Percentiles rank a stretch among this genome's conserved stretches.
phyloP scores from a whole-genome alignment of 1,140 invertebrate genomes.

The Sitophilus oryzae region DNA sequence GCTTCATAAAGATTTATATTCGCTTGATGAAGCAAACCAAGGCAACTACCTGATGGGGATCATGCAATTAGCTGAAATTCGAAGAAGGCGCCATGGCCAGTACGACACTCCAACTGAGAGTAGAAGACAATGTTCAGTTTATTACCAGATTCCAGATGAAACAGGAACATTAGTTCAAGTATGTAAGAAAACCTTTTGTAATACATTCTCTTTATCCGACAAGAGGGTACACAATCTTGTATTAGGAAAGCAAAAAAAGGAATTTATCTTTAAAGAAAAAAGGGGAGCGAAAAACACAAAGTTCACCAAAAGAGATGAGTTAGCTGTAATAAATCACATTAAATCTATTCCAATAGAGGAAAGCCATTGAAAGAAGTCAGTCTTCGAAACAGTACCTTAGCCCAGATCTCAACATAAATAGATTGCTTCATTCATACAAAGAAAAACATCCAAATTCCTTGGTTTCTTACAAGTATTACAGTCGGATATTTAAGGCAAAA shows the following conservation, averaged over 20 bases:
- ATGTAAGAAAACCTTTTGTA: conserved; percentile 13
- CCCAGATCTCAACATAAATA: conserved; percentile 8
- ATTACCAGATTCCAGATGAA: conserved; percentile 8
- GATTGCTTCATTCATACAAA: not conserved
- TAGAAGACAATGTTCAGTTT: conserved; percentile 6
- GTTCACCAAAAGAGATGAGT: not conserved
- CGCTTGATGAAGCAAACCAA: not conserved
- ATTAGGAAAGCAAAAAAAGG: conserved; percentile 1
- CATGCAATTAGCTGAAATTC: not conserved
- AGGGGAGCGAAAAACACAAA: not conserved
- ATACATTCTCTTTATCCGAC: conserved; percentile 10
- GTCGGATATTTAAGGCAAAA: conserved; percentile 11
- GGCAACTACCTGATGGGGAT: not conserved
- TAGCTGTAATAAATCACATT: conserved; percentile 1
- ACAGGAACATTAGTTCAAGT: conserved; percentile 6
- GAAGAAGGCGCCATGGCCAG: not conserved
- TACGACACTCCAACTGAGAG: not conserved
- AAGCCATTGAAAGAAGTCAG: conserved; percentile 1
- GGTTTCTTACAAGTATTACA: conserved; percentile 5
- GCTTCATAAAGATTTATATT: not conserved
- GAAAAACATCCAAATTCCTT: not conserved
- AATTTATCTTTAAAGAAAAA: not conserved
- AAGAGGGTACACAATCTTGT: conserved; percentile 7
- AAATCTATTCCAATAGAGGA: conserved; percentile 1
- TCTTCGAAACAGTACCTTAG: conserved; percentile 7